Evolutionary conservation across 30 jellyfish, hydroid and myxozoan genomes (phyloP).

Genomic region (Turritopsis dohrnii): DNA sequence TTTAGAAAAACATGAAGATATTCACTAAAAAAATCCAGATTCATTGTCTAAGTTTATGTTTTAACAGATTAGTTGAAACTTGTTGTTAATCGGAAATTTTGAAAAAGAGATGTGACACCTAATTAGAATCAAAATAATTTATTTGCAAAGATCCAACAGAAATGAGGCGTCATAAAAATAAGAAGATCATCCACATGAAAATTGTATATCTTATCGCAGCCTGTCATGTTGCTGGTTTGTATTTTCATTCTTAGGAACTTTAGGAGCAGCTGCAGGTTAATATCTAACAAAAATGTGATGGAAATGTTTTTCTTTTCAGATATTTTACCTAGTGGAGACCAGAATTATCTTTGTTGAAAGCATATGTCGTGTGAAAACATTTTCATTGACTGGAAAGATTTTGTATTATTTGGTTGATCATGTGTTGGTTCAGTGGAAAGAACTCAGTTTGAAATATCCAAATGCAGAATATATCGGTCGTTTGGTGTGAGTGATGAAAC

Average conservation of each 20-base stretch:
- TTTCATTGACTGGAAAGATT: slow-evolving; percentile 84
- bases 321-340: slow-evolving; percentile 38
- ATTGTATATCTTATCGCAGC: no score
- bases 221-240: neutral
- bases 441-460: slow-evolving; percentile 58
- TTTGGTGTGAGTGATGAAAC: slow-evolving; percentile 1
- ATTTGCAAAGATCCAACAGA: no score
- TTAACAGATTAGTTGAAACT: no score
- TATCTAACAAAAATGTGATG: neutral
- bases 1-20: no score
- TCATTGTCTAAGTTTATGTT: no score
- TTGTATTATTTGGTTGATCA: slow-evolving; percentile 72
- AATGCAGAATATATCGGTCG: slow-evolving; percentile 67
- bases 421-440: slow-evolving; percentile 96
- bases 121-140: no score
- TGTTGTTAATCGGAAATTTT: no score
- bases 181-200: no score
- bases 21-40: no score
- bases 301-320: slow-evolving; percentile 37
- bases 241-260: slow-evolving; percentile 5
- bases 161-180: no score
- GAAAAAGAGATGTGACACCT: no score
- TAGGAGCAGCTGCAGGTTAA: neutral
- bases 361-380: slow-evolving; percentile 90
- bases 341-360: slow-evolving; percentile 87